Evolutionary conservation across 1,140 invertebrate species (phyloP), one percentile per base, ranked within the genome.

Genomic region (Zophobas morio): DNA sequence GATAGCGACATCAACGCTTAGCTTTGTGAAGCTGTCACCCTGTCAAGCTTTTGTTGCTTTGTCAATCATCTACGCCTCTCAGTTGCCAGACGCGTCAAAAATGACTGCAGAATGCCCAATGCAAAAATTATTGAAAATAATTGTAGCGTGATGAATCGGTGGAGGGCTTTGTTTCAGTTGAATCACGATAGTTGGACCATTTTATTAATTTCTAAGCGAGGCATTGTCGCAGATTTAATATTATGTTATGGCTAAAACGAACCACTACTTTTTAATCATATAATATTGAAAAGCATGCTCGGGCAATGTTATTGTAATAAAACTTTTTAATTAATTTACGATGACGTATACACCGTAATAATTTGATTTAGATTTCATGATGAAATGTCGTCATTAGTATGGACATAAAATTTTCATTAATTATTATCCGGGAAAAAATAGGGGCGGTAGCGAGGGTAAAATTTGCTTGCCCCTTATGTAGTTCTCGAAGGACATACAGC

Each of bases 41-140:
- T 77, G 75, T 56, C 75, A 57, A 46, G 75, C 70, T 77, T 54
- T 77, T 77, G 75, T 77, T 77, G 54, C 33, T 49, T 46, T 71
- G 75, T 77, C 75, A 77, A 77, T 77, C 75, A 77, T 56, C 57
- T 54, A 66, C 34, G 54, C 53, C 70, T 66, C 51, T 56, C 4
- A 40, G 37, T 51, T 73, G 71, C 49, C 71, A 56, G 54, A 73
- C 51, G 46, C 47, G 36, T 72, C 49, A 73, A 73, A 73, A 54
- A 72, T 51, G 20, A 46, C 66, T 60, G 37, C 56, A n/a, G 56
- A 60, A 66, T 66, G 36, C 36, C 60, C 60, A 66, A 8, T 20
- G 37, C 60, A 66, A 66, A 66, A 66, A 66, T 66, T 42, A 73
- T 73, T 54, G 71, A 73, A 73, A 73, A 40, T 56, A 73, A 73